These are phyloP conservation scores for Anorthoa munda DNA, from an alignment of 2,888 invertebrate genomes.

Conservation along the genomic window DNA sequence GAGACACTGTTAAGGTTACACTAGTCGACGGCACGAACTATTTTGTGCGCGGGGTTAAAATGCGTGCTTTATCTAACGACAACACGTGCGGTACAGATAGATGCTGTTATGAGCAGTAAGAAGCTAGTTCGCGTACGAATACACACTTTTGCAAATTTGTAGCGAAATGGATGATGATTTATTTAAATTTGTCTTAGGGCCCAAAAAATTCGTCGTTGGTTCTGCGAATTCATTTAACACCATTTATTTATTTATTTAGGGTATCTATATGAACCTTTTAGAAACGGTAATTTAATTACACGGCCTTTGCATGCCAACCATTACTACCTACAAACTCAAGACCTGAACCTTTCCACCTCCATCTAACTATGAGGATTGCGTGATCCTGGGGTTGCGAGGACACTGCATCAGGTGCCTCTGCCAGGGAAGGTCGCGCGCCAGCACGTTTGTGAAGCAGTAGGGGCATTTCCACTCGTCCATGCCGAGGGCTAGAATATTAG, in stretches of 20 bases:
- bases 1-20: background rate
- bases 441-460: constrained; percentile 95
- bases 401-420: constrained; percentile 94
- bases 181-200: too few species aligned
- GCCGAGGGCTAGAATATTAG: constrained; percentile 78
- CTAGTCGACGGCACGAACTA: too few species aligned
- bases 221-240: too few species aligned
- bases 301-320: constrained; percentile 18
- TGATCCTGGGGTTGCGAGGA: constrained; percentile 84
- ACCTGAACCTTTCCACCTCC: background rate
- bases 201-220: background rate
- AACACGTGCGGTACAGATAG: too few species aligned
- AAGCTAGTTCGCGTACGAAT: too few species aligned
- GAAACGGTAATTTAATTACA: background rate
- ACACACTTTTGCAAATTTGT: too few species aligned
- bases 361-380: constrained; percentile 69
- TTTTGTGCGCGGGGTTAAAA: too few species aligned
- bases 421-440: constrained; percentile 95
- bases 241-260: too few species aligned
- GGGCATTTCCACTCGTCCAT: constrained; percentile 95
- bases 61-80: too few species aligned
- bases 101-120: too few species aligned
- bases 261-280: background rate
- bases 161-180: too few species aligned
- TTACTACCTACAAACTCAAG: constrained; percentile 24